Base-by-base conservation (phyloP, 2,888 invertebrate species). In the Ochropacha duplaris region DNA sequence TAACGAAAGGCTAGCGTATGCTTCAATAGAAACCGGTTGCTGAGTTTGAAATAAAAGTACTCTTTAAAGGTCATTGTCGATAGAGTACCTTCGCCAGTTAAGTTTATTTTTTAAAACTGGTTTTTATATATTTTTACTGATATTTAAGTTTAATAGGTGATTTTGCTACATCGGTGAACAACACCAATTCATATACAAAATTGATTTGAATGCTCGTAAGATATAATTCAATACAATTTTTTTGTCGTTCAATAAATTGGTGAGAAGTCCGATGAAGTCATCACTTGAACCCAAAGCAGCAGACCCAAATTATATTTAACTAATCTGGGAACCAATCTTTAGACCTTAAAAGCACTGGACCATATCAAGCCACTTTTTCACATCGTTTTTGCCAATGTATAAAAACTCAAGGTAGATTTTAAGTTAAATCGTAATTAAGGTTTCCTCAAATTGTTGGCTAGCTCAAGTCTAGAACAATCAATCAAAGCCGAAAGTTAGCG, bases 31-130 rank as follows among this genome's bases (percentile, higher is more conserved):
- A 44, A 52, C 52, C 52, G 52, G 52, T 52, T 52, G 5, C 22
- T 4, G 22, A 11, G 74, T 70, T 75, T 74, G 62, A 76, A 74
- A 74, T 76, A 76, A 76, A 74, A 76, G 75, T 72, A 65, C 74
- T 69, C 64, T 57, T 16, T 62, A 76, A 78, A 78, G 78, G 76
- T 78, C 78, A 78, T 73, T 76, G 74, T 64, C 76, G 75, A 73
- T 77, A 75, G 69, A 69, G 71, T 74, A 72, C n/a, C n/a, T n/a
- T n/a, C 73, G 72, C 65, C 61, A 31, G 16, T 51, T 19, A 28
- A 51, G 50, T 51, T 51, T 28, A 51, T 31, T 24, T 52, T 31
- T 34, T 12, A 34, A 31, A 52, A 52, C 44, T 44, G 44, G 44
- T 44, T n/a, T 44, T 44, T 6, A 16, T 39, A 39, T 5, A 2